A percentile compares a stretch with the other conserved stretches of the same genome.
Evolutionary conservation across 2,888 invertebrate genomes (phyloP).

Genomic region (Atrina japonica): DNA sequence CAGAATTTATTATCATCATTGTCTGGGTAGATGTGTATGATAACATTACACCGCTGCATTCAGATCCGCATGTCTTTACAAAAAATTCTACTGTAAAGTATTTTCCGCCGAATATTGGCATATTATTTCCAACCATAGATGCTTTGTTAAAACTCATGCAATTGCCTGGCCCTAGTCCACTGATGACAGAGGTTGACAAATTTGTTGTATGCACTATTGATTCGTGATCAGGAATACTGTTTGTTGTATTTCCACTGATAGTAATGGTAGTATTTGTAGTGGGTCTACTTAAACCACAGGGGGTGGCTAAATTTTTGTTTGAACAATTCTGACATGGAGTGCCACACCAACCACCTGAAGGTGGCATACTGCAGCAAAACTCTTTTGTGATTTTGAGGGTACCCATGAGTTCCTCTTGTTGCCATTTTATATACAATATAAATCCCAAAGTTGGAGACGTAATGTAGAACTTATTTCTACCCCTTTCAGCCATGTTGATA

Average conservation of each 20-base stretch:
- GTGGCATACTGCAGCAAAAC: background rate
- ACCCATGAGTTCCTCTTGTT: background rate
- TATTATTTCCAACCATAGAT: constrained; percentile 39
- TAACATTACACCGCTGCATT: constrained; percentile 52
- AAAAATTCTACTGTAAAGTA: constrained; percentile 51
- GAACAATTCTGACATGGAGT: constrained; percentile 16
- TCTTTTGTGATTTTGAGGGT: background rate
- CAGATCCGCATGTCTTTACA: constrained; percentile 45
- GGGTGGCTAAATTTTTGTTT: background rate
- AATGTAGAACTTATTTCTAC: background rate
- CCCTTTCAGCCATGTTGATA: background rate
- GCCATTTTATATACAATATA: background rate
- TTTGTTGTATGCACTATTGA: constrained; percentile 13
- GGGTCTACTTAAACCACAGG: constrained; percentile 7
- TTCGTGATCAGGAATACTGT: constrained; percentile 2
- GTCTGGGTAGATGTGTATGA: constrained; percentile 48
- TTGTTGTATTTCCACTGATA: background rate
- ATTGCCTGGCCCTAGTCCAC: constrained; percentile 46
- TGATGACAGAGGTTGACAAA: background rate
- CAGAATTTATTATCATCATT: constrained; percentile 38
- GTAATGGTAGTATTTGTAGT: background rate
- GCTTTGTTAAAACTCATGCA: constrained; percentile 49
- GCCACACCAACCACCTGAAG: constrained; percentile 35
- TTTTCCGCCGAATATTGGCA: constrained; percentile 26
- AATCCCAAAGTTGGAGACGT: constrained; percentile 6